Base-by-base conservation (phyloP, 2,797 vertebrate species). In the Periophthalmus magnuspinnatus region DNA sequence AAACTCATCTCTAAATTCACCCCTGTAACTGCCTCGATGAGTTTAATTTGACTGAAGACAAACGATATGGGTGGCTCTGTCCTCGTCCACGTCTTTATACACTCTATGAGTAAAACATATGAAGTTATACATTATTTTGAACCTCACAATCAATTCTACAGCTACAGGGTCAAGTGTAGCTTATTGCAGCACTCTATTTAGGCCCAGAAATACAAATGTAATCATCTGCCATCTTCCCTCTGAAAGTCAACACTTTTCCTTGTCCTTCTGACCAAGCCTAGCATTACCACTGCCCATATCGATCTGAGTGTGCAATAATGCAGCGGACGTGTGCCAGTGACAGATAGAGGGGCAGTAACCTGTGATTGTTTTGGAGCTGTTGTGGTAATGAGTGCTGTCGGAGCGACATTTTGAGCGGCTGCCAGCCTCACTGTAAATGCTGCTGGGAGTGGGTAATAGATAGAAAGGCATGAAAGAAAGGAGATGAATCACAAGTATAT, bases 401-500 rank as follows among this genome's bases (percentile, higher is more conserved):
- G 57, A 48, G 67, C 68, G 50, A 52, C 47, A n/a, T 81, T 88
- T 86, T 63, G 72, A 58, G 55, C 22, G 7, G 62, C 70, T 63
- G 64, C 74, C 28, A 60, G 52, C 61, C 55, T 71, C 62, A 65
- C 69, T 77, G 77, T 76, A 73, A 81, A 79, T 72, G 48, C 60
- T 0, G 38, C 58, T 74, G 71, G 55, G 71, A 79, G 72, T 80
- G 65, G 81, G 84, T 87, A 81, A 83, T 83, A 28, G 76, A 82
- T 73, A 70, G 33, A 78, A 72, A 72, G 70, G 81, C 67, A 84
- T 86, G 75, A 80, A 84, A 81, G 82, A 81, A 52, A 72, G 48
- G 54, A 82, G 74, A 84, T 85, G 74, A 86, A 87, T 86, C 78
- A 74, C 61, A n/a, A 74, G 57, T 16, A 74, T 57, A 70, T 79